A percentile compares a stretch with the other conserved stretches of the same genome.
Evolutionary conservation across 2,113 vertebrate species (phyloP).

Genomic region (Porphyrio hochstetteri): DNA sequence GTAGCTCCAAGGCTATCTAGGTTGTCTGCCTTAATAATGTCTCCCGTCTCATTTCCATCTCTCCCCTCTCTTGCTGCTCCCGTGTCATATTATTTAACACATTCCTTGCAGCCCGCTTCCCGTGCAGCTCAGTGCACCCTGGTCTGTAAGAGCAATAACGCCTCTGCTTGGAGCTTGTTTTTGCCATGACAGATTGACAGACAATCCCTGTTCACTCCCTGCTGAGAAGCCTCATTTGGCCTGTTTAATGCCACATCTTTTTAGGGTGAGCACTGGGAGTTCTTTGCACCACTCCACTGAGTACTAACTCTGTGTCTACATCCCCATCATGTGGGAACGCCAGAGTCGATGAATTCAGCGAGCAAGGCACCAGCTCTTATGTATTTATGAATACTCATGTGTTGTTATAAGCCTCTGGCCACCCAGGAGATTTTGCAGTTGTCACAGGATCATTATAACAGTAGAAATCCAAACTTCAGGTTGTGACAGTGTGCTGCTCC

Average conservation of each 20-base stretch:
- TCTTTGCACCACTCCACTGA: background rate
- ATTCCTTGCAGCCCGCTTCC: background rate
- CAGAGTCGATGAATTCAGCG: background rate
- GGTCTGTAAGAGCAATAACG: background rate
- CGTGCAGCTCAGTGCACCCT: background rate
- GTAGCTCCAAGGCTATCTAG: background rate
- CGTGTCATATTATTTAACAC: background rate
- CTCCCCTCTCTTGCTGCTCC: background rate
- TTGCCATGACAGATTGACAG: conserved; percentile 35
- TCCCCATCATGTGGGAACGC: rapidly evolving
- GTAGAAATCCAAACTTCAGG: background rate
- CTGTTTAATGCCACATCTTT: conserved; percentile 16
- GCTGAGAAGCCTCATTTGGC: conserved; percentile 20
- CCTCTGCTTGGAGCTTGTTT: background rate
- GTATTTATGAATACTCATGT: background rate
- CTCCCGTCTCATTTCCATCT: conserved; percentile 37
- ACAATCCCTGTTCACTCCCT: background rate
- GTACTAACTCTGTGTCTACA: background rate
- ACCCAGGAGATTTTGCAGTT: background rate
- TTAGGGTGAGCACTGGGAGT: background rate
- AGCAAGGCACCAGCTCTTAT: background rate
- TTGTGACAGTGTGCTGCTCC: background rate
- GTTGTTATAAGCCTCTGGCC: background rate
- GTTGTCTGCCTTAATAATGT: conserved; percentile 43
- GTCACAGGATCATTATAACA: background rate